Evolutionary conservation across 2,797 vertebrate genomes (phyloP), one percentile per base, ranked within the genome.

Genomic region (Sphenodon punctatus): DNA sequence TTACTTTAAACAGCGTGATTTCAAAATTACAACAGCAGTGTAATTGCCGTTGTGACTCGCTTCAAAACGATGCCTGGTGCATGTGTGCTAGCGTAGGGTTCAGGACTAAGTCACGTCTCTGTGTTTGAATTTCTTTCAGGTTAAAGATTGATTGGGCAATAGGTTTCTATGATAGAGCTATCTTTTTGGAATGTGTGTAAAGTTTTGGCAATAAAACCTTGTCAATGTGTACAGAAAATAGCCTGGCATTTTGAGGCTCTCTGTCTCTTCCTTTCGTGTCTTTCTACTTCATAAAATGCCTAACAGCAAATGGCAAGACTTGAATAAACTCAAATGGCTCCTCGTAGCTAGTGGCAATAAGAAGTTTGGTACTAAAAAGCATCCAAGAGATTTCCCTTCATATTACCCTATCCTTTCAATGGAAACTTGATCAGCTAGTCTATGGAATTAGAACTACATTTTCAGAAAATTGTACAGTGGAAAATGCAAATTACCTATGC

Each of bases 111-210:
- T 49, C 2, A 0, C 9, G 3, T 49, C 53, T 64, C 1, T 2
- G 20, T 25, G 5, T 5, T 3, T 65, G n/a, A 32, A 12, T 2
- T 30, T 55, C 39, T 19, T 30, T 68, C 64, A n/a, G 77, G 36
- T 34, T 49, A 2, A 10, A 2, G 34, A 1, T 22, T 53, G 27
- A 14, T 39, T 48, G 0, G 36, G 38, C 14, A 27, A 23, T 15
- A 7, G 25, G 65, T 34, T 77, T n/a, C 4, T 0, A 1, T 56
- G 0, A 2, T 46, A n/a, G 75, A 74, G 1, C 64, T 0, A 0
- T 55, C 10, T 0, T 0, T 48, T 39, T 3, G 1, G 0, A 0
- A 38, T 27, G 34, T 30, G 2, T 0, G 22, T 0, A 1, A 11
- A n/a, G 25, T 13, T 48, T 3, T 1, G 20, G n/a, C n/a, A 43